Evolutionary conservation across 1,140 invertebrate genomes (phyloP), one percentile per base, ranked within the genome.

Genomic region (Macrostomum lignano): DNA sequence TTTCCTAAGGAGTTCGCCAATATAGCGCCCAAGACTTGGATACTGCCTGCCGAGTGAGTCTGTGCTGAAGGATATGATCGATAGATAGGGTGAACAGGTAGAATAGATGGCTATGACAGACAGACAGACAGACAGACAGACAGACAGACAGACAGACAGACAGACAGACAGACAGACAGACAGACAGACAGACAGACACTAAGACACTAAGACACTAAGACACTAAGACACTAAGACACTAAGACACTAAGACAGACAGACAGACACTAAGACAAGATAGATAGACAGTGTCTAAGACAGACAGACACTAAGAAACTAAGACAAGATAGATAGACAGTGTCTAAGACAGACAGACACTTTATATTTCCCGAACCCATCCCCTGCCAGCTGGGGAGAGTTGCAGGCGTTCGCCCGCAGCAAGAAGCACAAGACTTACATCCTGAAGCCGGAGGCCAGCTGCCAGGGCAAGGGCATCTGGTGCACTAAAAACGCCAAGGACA

Each of bases 21-120:
- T 45, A 74, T 82, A 51, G 82, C 76, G 52, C 77, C 78, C 3
- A 75, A 72, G 60, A 76, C 75, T n/a, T 84, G 76, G 75, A 75
- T 73, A 55, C 64, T 84, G 36, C 77, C 78, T 23, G 68, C 72
- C n/a, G 76, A 81, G 72, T 75, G n/a, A n/a, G n/a, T n/a, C n/a
- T n/a, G n/a, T n/a, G n/a, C n/a, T n/a, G n/a, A n/a, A 62, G 13
- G 7, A 17, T 9, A 24, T 24, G n/a, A 9, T 24, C 9, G 9
- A 24, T 24, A 24, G 23, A 24, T 24, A 24, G 9, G 23, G 9
- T 24, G 23, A 24, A 24, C n/a, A 24, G 23, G n/a, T 24, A 9
- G 9, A 24, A 24, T 24, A n/a, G 23, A 9, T 24, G 9, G 23
- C n/a, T 24, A 9, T 24, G 23, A 24, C 13, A 24, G 9, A 9